These are phyloP conservation scores for Latrodectus elegans DNA, from an alignment of 2,888 invertebrate species.

Conservation along the genomic window DNA sequence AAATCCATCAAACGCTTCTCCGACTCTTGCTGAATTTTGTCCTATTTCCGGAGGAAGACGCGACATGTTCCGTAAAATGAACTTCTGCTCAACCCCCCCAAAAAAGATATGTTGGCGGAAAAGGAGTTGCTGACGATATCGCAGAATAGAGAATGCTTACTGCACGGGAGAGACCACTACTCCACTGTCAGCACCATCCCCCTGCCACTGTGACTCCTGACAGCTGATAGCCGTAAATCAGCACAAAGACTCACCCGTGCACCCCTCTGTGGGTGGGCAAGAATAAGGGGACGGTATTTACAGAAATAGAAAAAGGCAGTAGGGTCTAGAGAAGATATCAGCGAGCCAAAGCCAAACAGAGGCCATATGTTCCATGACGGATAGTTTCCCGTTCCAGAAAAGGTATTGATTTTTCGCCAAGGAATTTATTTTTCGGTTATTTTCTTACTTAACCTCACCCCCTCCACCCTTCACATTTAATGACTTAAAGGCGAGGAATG, in stretches of 20 bases:
- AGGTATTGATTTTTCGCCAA: constrained; percentile 56
- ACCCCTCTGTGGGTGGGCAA: constrained; percentile 6
- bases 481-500: constrained; percentile 59
- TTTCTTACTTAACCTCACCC: neutral
- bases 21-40: too few species aligned
- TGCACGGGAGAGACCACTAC: too few species aligned
- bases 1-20: too few species aligned
- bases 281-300: constrained; percentile 14
- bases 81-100: too few species aligned
- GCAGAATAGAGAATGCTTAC: too few species aligned
- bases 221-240: constrained; percentile 67
- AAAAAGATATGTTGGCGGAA: too few species aligned
- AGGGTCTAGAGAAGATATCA: constrained; percentile 14
- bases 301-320: neutral
- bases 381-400: constrained; percentile 57
- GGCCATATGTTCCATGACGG: constrained; percentile 64
- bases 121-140: too few species aligned
- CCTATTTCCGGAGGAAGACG: too few species aligned
- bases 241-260: constrained; percentile 54
- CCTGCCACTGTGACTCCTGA: constrained; percentile 31
- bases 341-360: constrained; percentile 42
- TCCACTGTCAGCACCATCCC: too few species aligned
- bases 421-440: constrained; percentile 55
- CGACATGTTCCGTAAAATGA: too few species aligned
- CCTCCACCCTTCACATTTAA: constrained; percentile 50